Evolutionary conservation across 2,113 vertebrate species (phyloP).

Genomic region (Illadopsis cleaveri): DNA sequence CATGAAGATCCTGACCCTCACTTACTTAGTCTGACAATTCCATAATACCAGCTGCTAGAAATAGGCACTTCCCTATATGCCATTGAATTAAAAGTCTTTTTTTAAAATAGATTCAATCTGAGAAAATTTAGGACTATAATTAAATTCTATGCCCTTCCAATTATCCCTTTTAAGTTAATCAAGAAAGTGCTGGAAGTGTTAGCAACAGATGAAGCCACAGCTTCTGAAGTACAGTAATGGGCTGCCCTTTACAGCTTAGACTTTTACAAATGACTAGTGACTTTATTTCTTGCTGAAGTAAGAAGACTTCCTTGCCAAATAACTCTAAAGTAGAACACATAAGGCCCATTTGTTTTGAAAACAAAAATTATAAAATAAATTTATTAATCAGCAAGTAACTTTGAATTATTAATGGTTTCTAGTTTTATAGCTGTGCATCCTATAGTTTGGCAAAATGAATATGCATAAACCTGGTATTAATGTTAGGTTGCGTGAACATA

Average conservation of each 20-base stretch:
- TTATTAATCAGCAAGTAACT: background rate
- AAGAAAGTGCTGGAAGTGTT: background rate
- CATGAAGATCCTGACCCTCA: background rate
- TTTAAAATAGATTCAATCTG: background rate
- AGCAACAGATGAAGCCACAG: background rate
- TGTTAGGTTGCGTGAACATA: background rate
- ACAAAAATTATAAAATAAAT: background rate
- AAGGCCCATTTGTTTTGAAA: constrained; percentile 22
- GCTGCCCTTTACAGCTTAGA: background rate
- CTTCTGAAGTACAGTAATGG: background rate
- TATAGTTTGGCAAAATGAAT: background rate
- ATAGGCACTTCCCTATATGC: background rate
- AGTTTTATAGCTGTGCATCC: background rate
- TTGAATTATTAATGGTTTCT: constrained; percentile 28
- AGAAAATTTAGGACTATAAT: background rate
- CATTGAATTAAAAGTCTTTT: background rate
- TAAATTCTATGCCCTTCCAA: background rate
- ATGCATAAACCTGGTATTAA: background rate
- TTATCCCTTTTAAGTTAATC: constrained; percentile 6
- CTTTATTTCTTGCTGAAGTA: constrained; percentile 17
- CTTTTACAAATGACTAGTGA: background rate
- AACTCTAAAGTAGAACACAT: background rate
- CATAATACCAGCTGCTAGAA: background rate
- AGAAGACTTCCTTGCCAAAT: background rate
- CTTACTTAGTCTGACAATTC: background rate